phyloP scores from a whole-genome alignment of 2,888 invertebrate genomes.

The Tenthredo mesomela region DNA sequence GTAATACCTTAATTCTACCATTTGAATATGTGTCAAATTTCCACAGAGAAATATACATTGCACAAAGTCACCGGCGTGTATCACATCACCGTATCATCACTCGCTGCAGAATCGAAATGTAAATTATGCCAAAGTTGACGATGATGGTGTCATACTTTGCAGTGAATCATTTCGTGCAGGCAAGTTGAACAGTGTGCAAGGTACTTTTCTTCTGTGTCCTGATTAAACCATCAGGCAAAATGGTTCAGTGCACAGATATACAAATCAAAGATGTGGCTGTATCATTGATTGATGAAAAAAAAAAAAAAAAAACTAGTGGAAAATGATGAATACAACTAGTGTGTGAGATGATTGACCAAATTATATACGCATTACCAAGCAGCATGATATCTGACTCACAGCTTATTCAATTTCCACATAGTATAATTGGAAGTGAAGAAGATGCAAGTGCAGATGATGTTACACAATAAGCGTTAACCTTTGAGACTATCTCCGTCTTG shows the following conservation, averaged over 20 bases:
- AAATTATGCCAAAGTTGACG: background rate
- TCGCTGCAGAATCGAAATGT: background rate
- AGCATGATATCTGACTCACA: background rate
- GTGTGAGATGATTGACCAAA: background rate
- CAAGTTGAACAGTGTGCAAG: background rate
- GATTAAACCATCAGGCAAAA: background rate
- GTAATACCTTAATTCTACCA: background rate
- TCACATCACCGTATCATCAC: background rate
- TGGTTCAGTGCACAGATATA: background rate
- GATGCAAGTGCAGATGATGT: background rate
- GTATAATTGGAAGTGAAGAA: background rate
- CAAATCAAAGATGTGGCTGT: background rate
- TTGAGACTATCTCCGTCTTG: constrained; percentile 58
- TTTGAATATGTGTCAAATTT: background rate
- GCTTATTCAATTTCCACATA: constrained; percentile 15
- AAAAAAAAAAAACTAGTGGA: background rate
- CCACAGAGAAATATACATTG: background rate
- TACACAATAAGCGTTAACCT: constrained; percentile 57
- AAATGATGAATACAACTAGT: background rate
- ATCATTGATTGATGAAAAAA: background rate
- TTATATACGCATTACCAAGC: constrained; percentile 32
- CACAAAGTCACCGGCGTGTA: background rate
- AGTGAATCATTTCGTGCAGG: too few species aligned
- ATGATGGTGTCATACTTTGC: background rate
- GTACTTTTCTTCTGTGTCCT: background rate